phyloP scores from a whole-genome alignment of 1,140 invertebrate species.

The Neodiprion pinetum region DNA sequence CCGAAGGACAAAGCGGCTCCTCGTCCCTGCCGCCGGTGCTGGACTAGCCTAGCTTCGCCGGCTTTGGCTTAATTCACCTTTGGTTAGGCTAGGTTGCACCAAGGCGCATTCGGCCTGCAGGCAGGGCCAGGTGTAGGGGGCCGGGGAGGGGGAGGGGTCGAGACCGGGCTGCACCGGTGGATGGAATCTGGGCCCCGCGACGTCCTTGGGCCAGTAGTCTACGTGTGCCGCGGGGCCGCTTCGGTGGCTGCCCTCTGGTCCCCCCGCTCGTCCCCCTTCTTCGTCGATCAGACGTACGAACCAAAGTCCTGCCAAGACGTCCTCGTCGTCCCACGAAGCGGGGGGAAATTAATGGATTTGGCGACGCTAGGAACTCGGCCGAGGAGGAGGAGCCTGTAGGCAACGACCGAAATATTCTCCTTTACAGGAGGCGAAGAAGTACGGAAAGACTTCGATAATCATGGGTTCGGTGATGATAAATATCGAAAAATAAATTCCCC shows the following conservation, averaged over 20 bases:
- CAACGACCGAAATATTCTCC: too few species aligned
- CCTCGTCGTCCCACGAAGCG: too few species aligned
- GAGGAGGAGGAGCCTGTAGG: too few species aligned
- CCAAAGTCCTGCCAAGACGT: not conserved
- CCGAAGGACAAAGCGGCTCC: constrained; percentile 19
- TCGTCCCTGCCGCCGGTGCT: constrained; percentile 1
- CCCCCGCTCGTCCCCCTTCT: constrained; percentile 13
- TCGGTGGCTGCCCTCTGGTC: constrained; percentile 32
- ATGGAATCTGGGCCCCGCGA: constrained; percentile 51
- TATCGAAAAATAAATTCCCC: too few species aligned
- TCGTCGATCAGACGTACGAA: constrained; percentile 8
- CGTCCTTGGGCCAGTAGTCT: constrained; percentile 55
- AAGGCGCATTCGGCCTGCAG: constrained; percentile 18
- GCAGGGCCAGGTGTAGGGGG: constrained; percentile 15
- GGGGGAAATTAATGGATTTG: too few species aligned
- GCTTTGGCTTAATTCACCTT: too few species aligned
- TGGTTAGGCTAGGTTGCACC: not conserved
- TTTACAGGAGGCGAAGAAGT: constrained; percentile 27
- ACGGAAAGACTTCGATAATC: not conserved
- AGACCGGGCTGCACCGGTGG: constrained; percentile 18
- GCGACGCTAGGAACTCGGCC: too few species aligned
- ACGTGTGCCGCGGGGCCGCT: constrained; percentile 47
- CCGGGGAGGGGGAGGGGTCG: constrained; percentile 17
- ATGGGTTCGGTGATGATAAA: too few species aligned
- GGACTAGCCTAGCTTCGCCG: not conserved